Evolutionary conservation across 1,140 invertebrate species (phyloP).

Genomic region (Cydia splendana): DNA sequence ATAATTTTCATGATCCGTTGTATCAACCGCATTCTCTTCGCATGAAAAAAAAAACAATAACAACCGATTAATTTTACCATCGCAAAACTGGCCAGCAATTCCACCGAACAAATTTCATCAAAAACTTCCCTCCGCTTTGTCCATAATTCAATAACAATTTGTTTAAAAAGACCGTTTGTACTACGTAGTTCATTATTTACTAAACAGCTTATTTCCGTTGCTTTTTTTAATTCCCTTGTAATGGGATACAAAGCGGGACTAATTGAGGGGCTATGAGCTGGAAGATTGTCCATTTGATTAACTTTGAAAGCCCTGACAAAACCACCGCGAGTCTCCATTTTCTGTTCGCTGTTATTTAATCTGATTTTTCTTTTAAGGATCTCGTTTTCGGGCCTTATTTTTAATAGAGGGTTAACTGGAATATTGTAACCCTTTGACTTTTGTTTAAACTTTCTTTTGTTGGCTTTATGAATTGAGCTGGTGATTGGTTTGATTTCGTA

Average conservation of each 20-base stretch:
- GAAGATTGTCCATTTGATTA: constrained; percentile 51
- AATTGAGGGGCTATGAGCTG: constrained; percentile 44
- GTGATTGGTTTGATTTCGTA: background rate
- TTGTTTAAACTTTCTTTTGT: constrained; percentile 7
- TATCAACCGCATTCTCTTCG: too few species aligned
- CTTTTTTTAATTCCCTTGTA: constrained; percentile 45
- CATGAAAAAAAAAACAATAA: background rate
- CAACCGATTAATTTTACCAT: background rate
- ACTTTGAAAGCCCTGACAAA: constrained; percentile 37
- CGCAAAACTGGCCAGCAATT: background rate
- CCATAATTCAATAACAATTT: constrained; percentile 37
- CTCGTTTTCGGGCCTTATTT: constrained; percentile 19
- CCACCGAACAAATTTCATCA: constrained; percentile 7
- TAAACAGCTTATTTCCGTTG: constrained; percentile 39
- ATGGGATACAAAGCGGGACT: constrained; percentile 45
- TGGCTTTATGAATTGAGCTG: background rate
- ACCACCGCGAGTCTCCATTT: constrained; percentile 6
- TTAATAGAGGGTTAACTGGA: constrained; percentile 29
- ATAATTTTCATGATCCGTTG: too few species aligned
- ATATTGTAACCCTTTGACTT: constrained; percentile 11
- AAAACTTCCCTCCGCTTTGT: constrained; percentile 16
- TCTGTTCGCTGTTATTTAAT: constrained; percentile 8
- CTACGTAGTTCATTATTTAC: constrained; percentile 36
- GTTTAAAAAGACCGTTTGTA: constrained; percentile 36
- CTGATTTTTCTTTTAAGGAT: constrained; percentile 25